Conservation (phyloP, 2,797 vertebrate genomes). For the Lutjanus campechanus region DNA sequence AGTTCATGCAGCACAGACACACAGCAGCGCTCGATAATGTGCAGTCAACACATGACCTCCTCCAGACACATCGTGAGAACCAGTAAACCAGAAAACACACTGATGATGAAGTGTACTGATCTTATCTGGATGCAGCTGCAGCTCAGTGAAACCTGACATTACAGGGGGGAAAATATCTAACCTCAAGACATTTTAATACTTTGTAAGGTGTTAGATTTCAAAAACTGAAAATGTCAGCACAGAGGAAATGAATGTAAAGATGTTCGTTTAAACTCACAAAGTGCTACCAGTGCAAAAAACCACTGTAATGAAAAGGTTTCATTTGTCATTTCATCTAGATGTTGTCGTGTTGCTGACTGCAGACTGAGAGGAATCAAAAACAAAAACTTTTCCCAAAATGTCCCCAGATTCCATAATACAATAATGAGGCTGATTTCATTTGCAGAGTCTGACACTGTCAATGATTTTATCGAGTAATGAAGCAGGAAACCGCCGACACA, state of each 20-base stretch:
- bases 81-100: background rate
- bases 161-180: background rate
- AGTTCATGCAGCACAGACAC: no score
- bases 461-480: background rate
- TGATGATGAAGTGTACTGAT: background rate
- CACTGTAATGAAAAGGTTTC: background rate
- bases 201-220: background rate
- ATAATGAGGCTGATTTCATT: background rate
- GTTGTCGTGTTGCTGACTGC: background rate
- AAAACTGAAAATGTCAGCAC: background rate
- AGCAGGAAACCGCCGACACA: background rate
- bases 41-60: no score
- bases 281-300: background rate
- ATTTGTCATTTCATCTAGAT: background rate
- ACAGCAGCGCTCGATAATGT: no score
- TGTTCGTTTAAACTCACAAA: background rate
- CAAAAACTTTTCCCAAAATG: no score
- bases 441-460: background rate
- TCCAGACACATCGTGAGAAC: background rate
- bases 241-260: background rate
- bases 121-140: background rate
- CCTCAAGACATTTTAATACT: background rate
- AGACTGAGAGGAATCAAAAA: background rate
- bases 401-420: background rate
- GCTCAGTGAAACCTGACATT: background rate